phyloP scores from a whole-genome alignment of 1,140 invertebrate genomes.

The Diorhabda carinulata region DNA sequence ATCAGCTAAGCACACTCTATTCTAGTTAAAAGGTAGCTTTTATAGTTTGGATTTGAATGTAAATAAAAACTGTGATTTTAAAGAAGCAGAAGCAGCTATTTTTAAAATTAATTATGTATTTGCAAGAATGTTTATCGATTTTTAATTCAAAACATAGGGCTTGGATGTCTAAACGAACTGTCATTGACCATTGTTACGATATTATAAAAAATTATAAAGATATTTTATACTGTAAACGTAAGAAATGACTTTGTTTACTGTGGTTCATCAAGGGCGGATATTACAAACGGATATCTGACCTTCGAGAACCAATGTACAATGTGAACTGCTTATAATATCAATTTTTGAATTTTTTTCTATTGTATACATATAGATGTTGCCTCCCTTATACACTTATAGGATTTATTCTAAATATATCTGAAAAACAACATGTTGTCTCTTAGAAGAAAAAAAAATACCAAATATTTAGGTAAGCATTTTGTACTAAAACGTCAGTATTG shows the following conservation, averaged over 20 bases:
- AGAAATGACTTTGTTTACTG: not conserved
- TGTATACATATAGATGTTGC: constrained; percentile 35
- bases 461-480: constrained; percentile 24
- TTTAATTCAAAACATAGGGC: not conserved
- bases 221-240: constrained; percentile 14
- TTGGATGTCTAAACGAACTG: constrained; percentile 1
- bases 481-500: constrained; percentile 25
- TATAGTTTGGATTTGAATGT: constrained; percentile 11
- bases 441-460: constrained; percentile 11
- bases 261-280: not conserved
- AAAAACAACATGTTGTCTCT: constrained; percentile 17
- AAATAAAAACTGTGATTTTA: constrained; percentile 19
- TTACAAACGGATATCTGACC: not conserved
- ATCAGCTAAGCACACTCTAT: too few relatives aligned
- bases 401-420: constrained; percentile 27
- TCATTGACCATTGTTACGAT: constrained; percentile 15
- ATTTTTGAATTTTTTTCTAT: constrained; percentile 15
- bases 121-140: not conserved
- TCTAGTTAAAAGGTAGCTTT: not conserved
- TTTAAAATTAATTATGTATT: not conserved
- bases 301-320: constrained; percentile 6
- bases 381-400: constrained; percentile 25
- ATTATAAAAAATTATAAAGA: constrained; percentile 4
- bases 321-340: constrained; percentile 4
- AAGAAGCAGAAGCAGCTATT: constrained; percentile 8